Evolutionary conservation across 2,888 invertebrate species (phyloP).

Genomic region (Spisula solida): DNA sequence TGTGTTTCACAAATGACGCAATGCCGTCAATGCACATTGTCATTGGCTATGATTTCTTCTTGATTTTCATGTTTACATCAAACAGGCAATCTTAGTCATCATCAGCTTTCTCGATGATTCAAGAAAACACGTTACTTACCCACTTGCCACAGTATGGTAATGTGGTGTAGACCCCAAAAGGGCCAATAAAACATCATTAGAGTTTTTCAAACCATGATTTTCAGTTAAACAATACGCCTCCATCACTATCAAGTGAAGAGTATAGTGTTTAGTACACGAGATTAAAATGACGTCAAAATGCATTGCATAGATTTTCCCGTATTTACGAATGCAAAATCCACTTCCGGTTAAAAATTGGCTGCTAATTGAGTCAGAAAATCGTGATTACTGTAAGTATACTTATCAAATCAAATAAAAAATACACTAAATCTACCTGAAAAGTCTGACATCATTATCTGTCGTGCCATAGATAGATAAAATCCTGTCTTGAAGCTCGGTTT

Average conservation of each 20-base stretch:
- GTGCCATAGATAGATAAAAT: conserved; percentile 78
- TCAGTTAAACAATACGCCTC: background rate
- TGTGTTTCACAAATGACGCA: no score
- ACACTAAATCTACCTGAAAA: conserved; percentile 76
- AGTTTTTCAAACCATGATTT: background rate
- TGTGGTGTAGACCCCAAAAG: conserved; percentile 50
- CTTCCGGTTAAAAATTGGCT: conserved; percentile 44
- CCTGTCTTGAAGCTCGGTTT: conserved; percentile 80
- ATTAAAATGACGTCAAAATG: conserved; percentile 3
- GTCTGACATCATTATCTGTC: conserved; percentile 73
- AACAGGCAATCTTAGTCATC: no score
- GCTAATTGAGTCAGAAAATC: background rate
- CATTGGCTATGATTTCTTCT: no score
- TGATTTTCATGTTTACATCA: no score
- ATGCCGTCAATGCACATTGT: no score
- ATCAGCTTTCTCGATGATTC: no score
- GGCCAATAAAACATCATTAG: conserved; percentile 28
- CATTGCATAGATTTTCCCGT: conserved; percentile 50
- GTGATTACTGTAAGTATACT: background rate
- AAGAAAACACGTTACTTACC: conserved; percentile 44
- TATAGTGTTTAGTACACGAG: background rate
- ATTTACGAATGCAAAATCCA: conserved; percentile 18
- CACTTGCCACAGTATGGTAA: conserved; percentile 59
- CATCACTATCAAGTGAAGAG: background rate
- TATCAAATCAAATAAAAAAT: background rate